These are phyloP conservation scores for Tragelaphus buxtoni DNA, from an alignment of 2,113 vertebrate species.

Conservation along the genomic window DNA sequence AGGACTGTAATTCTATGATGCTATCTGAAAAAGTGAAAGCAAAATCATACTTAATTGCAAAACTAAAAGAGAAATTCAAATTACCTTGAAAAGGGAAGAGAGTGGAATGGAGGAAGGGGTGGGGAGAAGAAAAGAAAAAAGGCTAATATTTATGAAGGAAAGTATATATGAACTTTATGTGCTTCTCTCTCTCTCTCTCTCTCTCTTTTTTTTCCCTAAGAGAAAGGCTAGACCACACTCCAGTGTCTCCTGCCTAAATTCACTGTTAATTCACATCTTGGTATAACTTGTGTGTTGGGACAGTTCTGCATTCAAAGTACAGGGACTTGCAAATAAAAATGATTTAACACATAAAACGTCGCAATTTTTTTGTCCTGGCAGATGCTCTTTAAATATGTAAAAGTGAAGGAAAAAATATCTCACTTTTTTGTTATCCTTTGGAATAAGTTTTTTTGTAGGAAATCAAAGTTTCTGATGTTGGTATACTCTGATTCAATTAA, in stretches of 20 bases:
- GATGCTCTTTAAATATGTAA: not conserved
- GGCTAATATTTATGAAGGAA: not conserved
- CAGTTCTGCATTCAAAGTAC: not conserved
- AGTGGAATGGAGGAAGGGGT: not conserved
- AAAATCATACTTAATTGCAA: not conserved
- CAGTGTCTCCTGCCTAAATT: not conserved
- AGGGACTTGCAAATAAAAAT: not conserved
- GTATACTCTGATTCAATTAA: constrained; percentile 40
- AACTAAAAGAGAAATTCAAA: not conserved
- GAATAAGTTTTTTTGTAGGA: constrained; percentile 6
- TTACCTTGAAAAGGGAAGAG: not conserved
- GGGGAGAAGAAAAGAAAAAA: not conserved
- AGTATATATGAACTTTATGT: not conserved
- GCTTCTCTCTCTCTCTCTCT: not conserved
- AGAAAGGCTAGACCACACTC: constrained; percentile 13
- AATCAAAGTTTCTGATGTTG: constrained; percentile 21
- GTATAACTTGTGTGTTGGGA: not conserved
- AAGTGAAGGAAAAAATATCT: not conserved
- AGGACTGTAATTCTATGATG: not conserved
- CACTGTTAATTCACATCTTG: not conserved
- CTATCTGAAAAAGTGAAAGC: constrained; percentile 6
- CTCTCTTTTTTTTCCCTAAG: not conserved
- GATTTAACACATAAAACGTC: not conserved
- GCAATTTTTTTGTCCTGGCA: not conserved
- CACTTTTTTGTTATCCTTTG: not conserved